Conservation (phyloP, 2,888 invertebrate genomes). For the Leucozona laternaria region DNA sequence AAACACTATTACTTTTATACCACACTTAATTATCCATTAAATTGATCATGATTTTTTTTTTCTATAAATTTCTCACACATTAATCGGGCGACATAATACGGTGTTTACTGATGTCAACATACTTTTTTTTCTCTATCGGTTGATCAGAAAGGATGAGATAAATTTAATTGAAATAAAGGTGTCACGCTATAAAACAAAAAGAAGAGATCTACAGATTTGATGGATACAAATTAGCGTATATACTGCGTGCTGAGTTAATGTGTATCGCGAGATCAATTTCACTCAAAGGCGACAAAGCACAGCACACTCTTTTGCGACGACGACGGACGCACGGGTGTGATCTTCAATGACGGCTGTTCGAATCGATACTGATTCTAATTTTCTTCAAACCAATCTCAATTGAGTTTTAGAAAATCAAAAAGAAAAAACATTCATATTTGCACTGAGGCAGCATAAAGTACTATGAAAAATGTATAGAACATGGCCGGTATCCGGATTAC, state of each 20-base stretch:
- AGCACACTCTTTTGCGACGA: slow-evolving; percentile 2
- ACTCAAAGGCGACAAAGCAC: slow-evolving; percentile 33
- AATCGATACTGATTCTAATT: slow-evolving; percentile 72
- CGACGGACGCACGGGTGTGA: slow-evolving; percentile 43
- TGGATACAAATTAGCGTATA: slow-evolving; percentile 21
- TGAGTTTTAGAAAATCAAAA: neutral
- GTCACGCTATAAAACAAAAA: neutral
- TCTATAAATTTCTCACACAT: slow-evolving; percentile 39
- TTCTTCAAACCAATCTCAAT: slow-evolving; percentile 50
- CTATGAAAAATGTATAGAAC: slow-evolving; percentile 18
- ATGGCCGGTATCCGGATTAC: neutral
- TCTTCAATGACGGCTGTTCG: slow-evolving; percentile 64
- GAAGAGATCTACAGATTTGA: slow-evolving; percentile 21
- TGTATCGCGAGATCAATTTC: slow-evolving; percentile 54
- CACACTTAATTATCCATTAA: slow-evolving; percentile 37
- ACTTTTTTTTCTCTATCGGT: slow-evolving; percentile 5
- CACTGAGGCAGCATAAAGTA: slow-evolving; percentile 27
- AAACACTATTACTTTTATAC: slow-evolving; percentile 42
- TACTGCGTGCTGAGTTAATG: neutral
- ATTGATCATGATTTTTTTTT: slow-evolving; percentile 34
- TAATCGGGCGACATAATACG: slow-evolving; percentile 9
- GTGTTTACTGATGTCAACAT: slow-evolving; percentile 1
- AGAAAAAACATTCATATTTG: slow-evolving; percentile 30
- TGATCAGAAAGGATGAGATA: slow-evolving; percentile 2
- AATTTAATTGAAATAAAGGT: neutral